phyloP scores from a whole-genome alignment of 2,888 invertebrate genomes.

The Athalia cordata region DNA sequence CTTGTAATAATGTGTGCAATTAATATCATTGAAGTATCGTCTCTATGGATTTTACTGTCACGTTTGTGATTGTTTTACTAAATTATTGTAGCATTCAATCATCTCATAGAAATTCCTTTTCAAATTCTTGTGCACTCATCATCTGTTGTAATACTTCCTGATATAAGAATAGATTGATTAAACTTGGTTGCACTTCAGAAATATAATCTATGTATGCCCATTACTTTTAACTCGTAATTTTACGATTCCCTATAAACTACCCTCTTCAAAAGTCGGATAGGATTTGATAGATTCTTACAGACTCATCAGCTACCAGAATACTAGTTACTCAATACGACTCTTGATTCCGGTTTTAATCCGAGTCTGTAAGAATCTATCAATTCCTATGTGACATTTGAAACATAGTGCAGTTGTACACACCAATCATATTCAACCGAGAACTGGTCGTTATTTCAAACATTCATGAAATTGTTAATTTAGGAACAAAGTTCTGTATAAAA shows the following conservation, averaged over 20 bases:
- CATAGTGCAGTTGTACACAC: too few relatives aligned
- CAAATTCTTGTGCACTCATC: background rate
- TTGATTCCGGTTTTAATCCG: too few relatives aligned
- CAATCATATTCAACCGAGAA: background rate
- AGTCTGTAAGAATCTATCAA: too few relatives aligned
- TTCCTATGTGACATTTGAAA: too few relatives aligned
- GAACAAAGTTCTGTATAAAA: conserved; percentile 14
- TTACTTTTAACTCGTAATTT: background rate
- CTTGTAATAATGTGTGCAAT: background rate
- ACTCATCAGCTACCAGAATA: too few relatives aligned
- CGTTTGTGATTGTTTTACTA: background rate
- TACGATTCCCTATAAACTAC: background rate
- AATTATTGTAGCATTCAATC: background rate
- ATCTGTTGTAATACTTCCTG: background rate
- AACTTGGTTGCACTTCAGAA: background rate
- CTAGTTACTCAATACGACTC: too few relatives aligned
- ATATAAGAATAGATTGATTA: background rate
- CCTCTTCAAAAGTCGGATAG: background rate
- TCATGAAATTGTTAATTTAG: background rate
- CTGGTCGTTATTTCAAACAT: background rate
- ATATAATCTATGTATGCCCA: background rate
- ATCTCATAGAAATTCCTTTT: background rate
- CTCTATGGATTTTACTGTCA: background rate
- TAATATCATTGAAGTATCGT: too few relatives aligned
- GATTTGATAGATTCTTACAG: too few relatives aligned